phyloP scores from a whole-genome alignment of 2,888 invertebrate species.

The Xestia c-nigrum region DNA sequence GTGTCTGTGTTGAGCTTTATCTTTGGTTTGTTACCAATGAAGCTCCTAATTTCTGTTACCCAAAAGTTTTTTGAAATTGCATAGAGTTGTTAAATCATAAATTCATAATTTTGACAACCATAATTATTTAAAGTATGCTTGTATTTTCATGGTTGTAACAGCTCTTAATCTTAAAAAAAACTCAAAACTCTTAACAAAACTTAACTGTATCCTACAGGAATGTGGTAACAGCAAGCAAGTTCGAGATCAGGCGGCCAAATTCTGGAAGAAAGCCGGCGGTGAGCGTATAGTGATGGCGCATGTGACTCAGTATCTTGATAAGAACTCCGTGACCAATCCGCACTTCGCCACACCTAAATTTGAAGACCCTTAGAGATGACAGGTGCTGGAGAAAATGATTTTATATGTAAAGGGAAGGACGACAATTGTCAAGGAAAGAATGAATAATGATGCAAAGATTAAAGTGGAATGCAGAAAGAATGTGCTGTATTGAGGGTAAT shows the following conservation, averaged over 20 bases:
- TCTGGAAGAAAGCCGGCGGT: conserved; percentile 79
- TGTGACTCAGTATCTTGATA: conserved; percentile 75
- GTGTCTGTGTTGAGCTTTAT: not conserved
- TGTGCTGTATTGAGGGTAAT: not conserved
- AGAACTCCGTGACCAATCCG: conserved; percentile 76
- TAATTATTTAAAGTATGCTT: not conserved
- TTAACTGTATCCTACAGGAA: conserved; percentile 71
- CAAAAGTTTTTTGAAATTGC: not conserved
- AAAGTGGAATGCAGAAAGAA: not conserved
- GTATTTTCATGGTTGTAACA: not conserved
- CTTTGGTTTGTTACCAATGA: not conserved
- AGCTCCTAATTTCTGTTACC: not conserved
- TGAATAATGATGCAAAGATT: not conserved
- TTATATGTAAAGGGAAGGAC: not conserved
- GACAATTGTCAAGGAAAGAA: not conserved
- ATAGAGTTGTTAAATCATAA: not conserved
- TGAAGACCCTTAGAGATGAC: not conserved
- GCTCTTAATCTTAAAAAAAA: not conserved
- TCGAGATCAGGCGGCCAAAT: conserved; percentile 70
- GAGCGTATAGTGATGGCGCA: conserved; percentile 77
- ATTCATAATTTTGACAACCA: not conserved
- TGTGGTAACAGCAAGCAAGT: conserved; percentile 79
- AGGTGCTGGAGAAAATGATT: not conserved
- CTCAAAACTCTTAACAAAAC: too few species aligned
- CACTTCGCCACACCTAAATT: conserved; percentile 77